Evolutionary conservation across 2,113 vertebrate genomes (phyloP).

Genomic region (Datnioides undecimradiatus): DNA sequence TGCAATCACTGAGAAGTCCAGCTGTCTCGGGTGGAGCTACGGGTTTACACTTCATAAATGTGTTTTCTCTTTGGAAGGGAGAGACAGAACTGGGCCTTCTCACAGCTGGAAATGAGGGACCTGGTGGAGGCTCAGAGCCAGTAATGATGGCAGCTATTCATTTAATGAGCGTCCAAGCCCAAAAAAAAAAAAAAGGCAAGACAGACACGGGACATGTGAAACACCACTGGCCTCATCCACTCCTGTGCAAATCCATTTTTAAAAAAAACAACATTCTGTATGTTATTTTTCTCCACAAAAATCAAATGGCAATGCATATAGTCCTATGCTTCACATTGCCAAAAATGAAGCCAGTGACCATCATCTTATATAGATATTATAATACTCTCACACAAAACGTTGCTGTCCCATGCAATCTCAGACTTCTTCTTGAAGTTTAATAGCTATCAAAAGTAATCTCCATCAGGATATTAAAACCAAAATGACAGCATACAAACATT

Average conservation of each 20-base stretch:
- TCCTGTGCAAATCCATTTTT: constrained; percentile 74
- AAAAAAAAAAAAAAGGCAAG: constrained; percentile 35
- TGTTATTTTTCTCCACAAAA: constrained; percentile 39
- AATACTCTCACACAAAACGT: constrained; percentile 46
- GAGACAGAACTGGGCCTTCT: constrained; percentile 72
- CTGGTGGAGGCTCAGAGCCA: constrained; percentile 58
- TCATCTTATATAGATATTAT: constrained; percentile 48
- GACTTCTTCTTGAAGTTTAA: constrained; percentile 76
- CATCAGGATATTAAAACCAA: constrained; percentile 55
- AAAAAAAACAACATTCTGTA: constrained; percentile 41
- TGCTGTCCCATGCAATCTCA: constrained; percentile 58
- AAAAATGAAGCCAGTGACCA: constrained; percentile 53
- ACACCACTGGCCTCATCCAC: constrained; percentile 60
- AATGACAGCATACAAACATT: constrained; percentile 64
- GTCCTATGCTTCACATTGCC: constrained; percentile 57
- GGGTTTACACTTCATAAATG: constrained; percentile 52
- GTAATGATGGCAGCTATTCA: constrained; percentile 65
- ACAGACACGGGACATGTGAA: constrained; percentile 55
- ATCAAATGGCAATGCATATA: constrained; percentile 60
- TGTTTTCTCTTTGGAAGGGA: constrained; percentile 71
- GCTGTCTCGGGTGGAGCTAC: constrained; percentile 58
- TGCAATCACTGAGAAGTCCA: constrained; percentile 44
- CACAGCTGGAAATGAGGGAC: constrained; percentile 62
- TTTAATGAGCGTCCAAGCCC: constrained; percentile 47
- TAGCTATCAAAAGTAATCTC: constrained; percentile 82